Percentiles rank a stretch among this genome's conserved stretches.
Evolutionary conservation across 2,113 vertebrate species (phyloP).

Genomic region (Rhodinocichla rosea): DNA sequence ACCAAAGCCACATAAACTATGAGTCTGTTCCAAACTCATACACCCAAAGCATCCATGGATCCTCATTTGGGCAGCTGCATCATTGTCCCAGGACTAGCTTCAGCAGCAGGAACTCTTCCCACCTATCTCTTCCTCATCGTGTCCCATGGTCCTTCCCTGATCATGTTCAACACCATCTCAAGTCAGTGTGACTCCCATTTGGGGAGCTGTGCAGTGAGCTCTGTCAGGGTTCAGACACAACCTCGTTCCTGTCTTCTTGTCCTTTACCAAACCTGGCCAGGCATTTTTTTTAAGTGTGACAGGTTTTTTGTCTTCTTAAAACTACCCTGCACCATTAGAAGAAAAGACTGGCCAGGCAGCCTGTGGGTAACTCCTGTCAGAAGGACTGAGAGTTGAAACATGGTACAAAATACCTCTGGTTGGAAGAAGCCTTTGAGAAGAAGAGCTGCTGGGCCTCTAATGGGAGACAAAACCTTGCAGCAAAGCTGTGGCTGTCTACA

Average conservation of each 20-base stretch:
- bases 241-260: background rate
- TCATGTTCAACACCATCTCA: fast-evolving
- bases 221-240: background rate
- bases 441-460: background rate
- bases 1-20: background rate
- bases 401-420: background rate
- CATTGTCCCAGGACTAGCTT: background rate
- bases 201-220: background rate
- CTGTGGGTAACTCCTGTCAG: background rate
- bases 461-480: background rate
- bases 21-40: background rate
- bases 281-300: background rate
- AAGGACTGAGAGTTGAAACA: background rate
- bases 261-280: background rate
- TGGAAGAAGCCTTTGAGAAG: background rate
- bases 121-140: background rate
- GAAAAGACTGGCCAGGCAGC: background rate
- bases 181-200: background rate
- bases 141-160: background rate
- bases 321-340: background rate
- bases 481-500: background rate
- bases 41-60: background rate
- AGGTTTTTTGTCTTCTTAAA: background rate
- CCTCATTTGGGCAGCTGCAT: background rate
- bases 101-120: background rate